Conservation (phyloP, 1,140 invertebrate species). For the Euura saliciscinereae region DNA sequence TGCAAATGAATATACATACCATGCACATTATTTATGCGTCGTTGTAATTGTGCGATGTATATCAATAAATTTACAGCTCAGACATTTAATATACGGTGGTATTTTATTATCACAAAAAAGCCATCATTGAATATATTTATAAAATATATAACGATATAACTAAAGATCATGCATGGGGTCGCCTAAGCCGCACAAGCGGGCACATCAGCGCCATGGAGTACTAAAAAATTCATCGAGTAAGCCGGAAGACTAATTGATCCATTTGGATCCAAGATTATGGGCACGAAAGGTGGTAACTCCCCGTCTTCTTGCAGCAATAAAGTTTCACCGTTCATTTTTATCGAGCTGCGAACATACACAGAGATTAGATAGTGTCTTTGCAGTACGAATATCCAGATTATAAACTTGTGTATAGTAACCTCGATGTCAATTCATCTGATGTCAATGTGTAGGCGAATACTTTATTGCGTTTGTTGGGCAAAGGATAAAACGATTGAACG, state of each 20-base stretch:
- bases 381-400: neutral
- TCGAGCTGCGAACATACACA: conserved; percentile 58
- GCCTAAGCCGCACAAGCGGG: conserved; percentile 31
- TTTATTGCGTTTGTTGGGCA: conserved; percentile 26
- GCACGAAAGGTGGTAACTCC: conserved; percentile 60
- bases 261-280: conserved; percentile 52
- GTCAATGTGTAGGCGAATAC: conserved; percentile 49
- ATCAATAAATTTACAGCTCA: neutral
- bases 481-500: conserved; percentile 50
- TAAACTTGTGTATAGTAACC: conserved; percentile 32
- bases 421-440: conserved; percentile 48
- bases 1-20: neutral
- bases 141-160: neutral
- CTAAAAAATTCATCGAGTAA: conserved; percentile 68
- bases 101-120: too few relatives aligned
- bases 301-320: conserved; percentile 57
- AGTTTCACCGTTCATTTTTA: conserved; percentile 64
- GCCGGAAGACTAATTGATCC: conserved; percentile 61
- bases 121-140: too few relatives aligned
- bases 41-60: neutral
- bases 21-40: neutral
- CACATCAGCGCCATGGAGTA: conserved; percentile 53
- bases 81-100: neutral
- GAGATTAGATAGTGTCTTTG: conserved; percentile 39
- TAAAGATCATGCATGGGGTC: neutral